Evolutionary conservation across 2,113 vertebrate species (phyloP).

Genomic region (Bostrychus sinensis): DNA sequence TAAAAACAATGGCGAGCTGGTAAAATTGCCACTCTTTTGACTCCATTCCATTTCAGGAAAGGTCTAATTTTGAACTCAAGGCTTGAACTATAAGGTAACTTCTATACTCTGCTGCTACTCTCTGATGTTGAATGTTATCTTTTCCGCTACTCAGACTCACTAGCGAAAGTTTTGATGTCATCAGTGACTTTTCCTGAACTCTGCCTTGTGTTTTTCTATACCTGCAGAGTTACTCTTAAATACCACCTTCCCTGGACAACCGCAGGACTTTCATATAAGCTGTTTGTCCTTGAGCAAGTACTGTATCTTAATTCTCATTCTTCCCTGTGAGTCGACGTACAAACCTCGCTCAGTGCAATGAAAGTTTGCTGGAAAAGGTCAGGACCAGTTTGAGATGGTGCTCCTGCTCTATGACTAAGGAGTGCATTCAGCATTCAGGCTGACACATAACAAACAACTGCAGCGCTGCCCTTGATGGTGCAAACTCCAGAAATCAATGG

Average conservation of each 20-base stretch:
- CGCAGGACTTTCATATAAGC: neutral
- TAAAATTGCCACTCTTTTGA: too few relatives aligned
- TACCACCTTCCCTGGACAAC: neutral
- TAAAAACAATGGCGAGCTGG: too few relatives aligned
- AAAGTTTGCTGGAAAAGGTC: constrained; percentile 57
- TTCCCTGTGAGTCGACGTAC: constrained; percentile 34
- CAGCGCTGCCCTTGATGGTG: constrained; percentile 46
- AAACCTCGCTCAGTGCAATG: constrained; percentile 22
- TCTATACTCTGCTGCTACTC: too few relatives aligned
- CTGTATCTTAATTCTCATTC: constrained; percentile 46
- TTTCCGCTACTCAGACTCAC: too few relatives aligned
- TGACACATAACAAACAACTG: constrained; percentile 63
- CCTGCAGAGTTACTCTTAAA: neutral
- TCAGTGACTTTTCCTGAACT: neutral
- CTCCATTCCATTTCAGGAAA: too few relatives aligned
- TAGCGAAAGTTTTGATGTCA: too few relatives aligned
- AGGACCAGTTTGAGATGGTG: constrained; percentile 49
- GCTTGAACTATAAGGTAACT: too few relatives aligned
- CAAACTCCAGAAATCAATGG: constrained; percentile 56
- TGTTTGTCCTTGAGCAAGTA: constrained; percentile 28
- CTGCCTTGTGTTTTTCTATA: neutral
- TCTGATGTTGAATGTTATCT: too few relatives aligned
- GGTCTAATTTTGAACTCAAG: too few relatives aligned
- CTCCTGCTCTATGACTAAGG: constrained; percentile 29
- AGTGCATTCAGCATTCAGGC: constrained; percentile 35